phyloP scores from a whole-genome alignment of 2,113 vertebrate species.

The Tupaia chinensis region DNA sequence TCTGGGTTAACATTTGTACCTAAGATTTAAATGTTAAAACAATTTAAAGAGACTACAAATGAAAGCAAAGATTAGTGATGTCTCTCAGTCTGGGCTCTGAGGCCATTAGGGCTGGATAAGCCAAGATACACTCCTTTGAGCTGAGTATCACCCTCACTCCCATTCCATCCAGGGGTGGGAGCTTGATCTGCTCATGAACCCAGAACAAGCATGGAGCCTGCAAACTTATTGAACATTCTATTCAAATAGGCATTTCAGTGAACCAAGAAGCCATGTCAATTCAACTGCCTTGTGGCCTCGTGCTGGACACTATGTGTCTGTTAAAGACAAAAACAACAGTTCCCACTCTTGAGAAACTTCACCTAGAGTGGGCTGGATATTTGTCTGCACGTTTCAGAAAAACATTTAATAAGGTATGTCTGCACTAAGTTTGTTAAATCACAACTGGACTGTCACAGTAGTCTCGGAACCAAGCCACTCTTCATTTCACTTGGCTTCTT shows the following conservation, averaged over 20 bases:
- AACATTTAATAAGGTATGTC: neutral
- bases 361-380: neutral
- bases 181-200: neutral
- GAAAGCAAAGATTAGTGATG: neutral
- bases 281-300: neutral
- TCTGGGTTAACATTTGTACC: neutral
- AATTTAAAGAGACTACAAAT: neutral
- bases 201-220: neutral
- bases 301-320: neutral
- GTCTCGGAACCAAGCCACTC: neutral
- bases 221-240: neutral
- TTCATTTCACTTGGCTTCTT: neutral
- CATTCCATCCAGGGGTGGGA: neutral
- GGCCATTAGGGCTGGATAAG: neutral
- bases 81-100: neutral
- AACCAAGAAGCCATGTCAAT: neutral
- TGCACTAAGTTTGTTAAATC: neutral
- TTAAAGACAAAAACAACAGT: neutral
- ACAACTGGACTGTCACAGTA: neutral
- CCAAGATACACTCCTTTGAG: neutral
- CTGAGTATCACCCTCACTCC: no score
- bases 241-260: neutral
- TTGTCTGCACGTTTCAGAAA: constrained; percentile 32
- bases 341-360: neutral
- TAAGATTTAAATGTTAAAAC: constrained; percentile 22